Evolutionary conservation across 2,888 invertebrate genomes (phyloP), one percentile per base, ranked within the genome.

Genomic region (Slavum lentiscoides): DNA sequence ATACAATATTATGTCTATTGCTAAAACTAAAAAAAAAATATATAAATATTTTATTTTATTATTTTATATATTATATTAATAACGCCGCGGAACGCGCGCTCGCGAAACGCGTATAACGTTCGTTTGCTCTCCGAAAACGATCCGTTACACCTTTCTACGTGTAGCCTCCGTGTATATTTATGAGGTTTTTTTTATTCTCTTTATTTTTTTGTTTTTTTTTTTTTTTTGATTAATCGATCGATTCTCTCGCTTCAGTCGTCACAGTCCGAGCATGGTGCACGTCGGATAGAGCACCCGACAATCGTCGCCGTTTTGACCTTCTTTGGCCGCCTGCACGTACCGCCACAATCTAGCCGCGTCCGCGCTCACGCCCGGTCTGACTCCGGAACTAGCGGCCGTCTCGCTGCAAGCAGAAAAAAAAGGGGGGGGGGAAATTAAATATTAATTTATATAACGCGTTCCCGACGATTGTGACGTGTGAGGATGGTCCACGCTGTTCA

Each of bases 291-390:
- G 85, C 83, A 88, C 85, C 2, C 90, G 84, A 84, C 94, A 95
- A 85, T 94, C 93, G 83, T 91, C 91, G 84, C 91, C 91, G 84
- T 94, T 93, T 86, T 94, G 94, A 0, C 94, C 94, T 84, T 93
- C 92, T 84, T 94, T 90, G 0, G 94, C 94, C 0, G 94, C 93
- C 85, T 92, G 92, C 7, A 94, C 91, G 85, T 94, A 93, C 85
- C 90, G 89, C 87, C 93, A 92, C 87, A 94, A 94, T 82, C 91
- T 89, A 43, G 92, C 87, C 30, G 93, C 93, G 82, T 91, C 91
- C 83, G 89, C 89, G 86, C 93, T 94, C 82, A 90, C 90, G 80
- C 87, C 86, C 92, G 91, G 83, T 91, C 91, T 66, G 92, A 89
- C 43, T 94, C 88, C 85, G 94, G 94, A 83, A 88, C 90, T 0